phyloP scores from a whole-genome alignment of 1,140 invertebrate species.

The Drosophila lini region DNA sequence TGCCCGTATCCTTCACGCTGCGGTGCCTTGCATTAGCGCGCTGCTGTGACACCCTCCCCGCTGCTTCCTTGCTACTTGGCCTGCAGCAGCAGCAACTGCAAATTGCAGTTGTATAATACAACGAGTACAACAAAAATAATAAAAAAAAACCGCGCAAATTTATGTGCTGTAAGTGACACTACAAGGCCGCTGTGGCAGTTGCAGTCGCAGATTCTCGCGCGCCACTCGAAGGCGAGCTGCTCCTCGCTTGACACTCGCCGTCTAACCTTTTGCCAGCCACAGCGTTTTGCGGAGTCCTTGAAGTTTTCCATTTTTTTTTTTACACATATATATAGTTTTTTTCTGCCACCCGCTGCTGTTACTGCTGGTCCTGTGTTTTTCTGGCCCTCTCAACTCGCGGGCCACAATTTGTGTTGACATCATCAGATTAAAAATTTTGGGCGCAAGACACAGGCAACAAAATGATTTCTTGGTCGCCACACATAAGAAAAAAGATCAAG shows the following conservation, averaged over 20 bases:
- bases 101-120: conserved; percentile 75
- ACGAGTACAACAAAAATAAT: conserved; percentile 46
- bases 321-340: conserved; percentile 7
- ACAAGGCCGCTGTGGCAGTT: conserved; percentile 64
- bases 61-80: conserved; percentile 26
- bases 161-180: conserved; percentile 77
- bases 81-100: conserved; percentile 65
- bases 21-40: conserved; percentile 74
- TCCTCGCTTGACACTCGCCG: conserved; percentile 67
- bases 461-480: conserved; percentile 65
- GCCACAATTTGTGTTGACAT: conserved; percentile 82
- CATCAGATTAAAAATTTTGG: conserved; percentile 81
- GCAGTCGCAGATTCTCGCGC: conserved; percentile 46
- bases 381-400: conserved; percentile 43
- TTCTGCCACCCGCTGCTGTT: conserved; percentile 5
- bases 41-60: conserved; percentile 40
- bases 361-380: conserved; percentile 30
- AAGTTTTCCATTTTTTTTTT: conserved; percentile 45
- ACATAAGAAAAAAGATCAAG: conserved; percentile 3
- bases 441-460: conserved; percentile 69
- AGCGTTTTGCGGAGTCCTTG: conserved; percentile 77
- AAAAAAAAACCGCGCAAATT: conserved; percentile 64
- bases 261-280: conserved; percentile 76
- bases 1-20: conserved; percentile 71
- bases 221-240: conserved; percentile 53